Conservation (phyloP, 2,113 vertebrate genomes). For the Oenanthe melanoleuca region DNA sequence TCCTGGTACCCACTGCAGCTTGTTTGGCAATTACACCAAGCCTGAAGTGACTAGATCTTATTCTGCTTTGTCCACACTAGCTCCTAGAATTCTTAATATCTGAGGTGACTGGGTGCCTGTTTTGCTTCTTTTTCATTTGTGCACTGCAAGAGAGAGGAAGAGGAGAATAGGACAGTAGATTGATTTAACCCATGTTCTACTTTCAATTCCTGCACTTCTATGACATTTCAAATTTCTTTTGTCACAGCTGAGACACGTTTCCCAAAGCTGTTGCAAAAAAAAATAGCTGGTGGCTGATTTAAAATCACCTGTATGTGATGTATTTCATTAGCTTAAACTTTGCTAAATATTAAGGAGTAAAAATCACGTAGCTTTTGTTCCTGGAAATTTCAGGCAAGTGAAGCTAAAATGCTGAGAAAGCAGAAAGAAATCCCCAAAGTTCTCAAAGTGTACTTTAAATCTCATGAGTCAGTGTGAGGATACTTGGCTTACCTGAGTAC, state of each 20-base stretch:
- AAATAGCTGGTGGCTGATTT: background rate
- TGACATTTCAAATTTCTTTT: background rate
- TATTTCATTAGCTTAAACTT: background rate
- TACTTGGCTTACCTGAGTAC: background rate
- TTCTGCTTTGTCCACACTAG: background rate
- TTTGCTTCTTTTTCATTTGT: background rate
- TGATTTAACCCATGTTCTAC: background rate
- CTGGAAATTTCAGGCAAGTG: background rate
- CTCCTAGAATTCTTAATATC: background rate
- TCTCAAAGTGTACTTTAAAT: background rate
- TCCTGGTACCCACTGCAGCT: background rate
- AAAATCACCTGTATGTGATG: background rate
- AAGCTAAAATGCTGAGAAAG: slow-evolving; percentile 12
- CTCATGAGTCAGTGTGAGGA: background rate
- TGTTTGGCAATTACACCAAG: background rate
- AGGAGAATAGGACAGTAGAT: background rate
- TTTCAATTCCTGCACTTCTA: background rate
- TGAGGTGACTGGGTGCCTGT: background rate
- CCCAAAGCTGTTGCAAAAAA: background rate
- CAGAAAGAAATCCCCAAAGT: background rate
- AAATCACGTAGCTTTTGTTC: background rate
- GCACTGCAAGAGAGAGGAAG: background rate
- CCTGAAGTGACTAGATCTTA: background rate
- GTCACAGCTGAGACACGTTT: background rate
- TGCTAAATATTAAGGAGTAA: background rate